A percentile compares a stretch with the other conserved stretches of the same genome.
Conservation (phyloP, 1,140 invertebrate species). For the Coptotermes formosanus region DNA sequence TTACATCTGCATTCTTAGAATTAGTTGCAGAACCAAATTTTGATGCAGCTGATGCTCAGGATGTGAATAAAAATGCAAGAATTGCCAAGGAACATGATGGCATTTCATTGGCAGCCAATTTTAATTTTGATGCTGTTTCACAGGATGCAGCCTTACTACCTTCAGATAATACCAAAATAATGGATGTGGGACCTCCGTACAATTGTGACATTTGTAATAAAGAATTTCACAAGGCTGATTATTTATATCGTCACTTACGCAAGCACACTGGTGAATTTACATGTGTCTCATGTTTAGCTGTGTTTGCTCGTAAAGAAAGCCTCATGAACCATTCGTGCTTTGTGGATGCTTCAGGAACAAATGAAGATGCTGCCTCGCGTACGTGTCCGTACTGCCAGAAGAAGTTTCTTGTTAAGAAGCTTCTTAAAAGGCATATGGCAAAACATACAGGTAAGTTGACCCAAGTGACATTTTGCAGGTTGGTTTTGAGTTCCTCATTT, state of each 20-base stretch:
- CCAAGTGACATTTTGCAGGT: slow-evolving; percentile 27
- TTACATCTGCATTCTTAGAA: not conserved
- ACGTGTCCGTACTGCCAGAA: slow-evolving; percentile 42
- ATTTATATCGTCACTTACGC: slow-evolving; percentile 52
- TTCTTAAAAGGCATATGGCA: slow-evolving; percentile 35
- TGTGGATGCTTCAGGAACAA: not conserved
- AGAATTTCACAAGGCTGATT: slow-evolving; percentile 48
- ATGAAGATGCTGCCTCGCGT: slow-evolving; percentile 32
- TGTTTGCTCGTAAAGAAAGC: slow-evolving; percentile 45
- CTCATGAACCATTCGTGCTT: slow-evolving; percentile 42
- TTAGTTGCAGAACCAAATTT: not conserved
- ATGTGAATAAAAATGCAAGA: not conserved
- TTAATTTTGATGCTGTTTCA: not conserved
- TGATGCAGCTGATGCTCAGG: not conserved
- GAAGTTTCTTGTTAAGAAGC: slow-evolving; percentile 42
- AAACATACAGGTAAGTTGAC: slow-evolving; percentile 40
- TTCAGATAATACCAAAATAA: not conserved
- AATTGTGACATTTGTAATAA: slow-evolving; percentile 58
- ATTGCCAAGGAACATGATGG: not conserved
- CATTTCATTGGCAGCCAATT: not conserved
- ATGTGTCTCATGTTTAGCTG: slow-evolving; percentile 46
- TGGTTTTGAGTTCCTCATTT: too few relatives aligned
- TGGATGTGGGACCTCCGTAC: slow-evolving; percentile 40
- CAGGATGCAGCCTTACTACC: not conserved
- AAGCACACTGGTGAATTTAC: slow-evolving; percentile 54